Evolutionary conservation across 1,140 invertebrate species (phyloP).

Genomic region (Cyrtorhinus lividipennis): DNA sequence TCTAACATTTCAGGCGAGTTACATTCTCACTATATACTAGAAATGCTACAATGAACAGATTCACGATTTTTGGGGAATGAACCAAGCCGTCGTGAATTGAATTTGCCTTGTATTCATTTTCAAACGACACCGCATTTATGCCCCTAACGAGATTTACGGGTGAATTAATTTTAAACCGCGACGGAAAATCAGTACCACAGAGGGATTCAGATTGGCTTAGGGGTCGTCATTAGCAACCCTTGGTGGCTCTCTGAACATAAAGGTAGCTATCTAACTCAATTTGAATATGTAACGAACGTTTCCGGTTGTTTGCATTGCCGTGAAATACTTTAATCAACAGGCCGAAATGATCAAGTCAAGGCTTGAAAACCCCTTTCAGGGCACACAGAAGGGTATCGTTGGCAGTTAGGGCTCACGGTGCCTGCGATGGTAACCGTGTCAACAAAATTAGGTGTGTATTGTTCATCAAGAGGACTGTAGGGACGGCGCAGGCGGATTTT

Average conservation of each 20-base stretch:
- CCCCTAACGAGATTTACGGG: neutral
- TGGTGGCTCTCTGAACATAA: neutral
- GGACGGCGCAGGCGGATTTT: neutral
- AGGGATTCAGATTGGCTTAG: slow-evolving; percentile 6
- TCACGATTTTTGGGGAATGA: too few relatives aligned
- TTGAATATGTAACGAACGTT: slow-evolving; percentile 10
- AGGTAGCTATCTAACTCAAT: slow-evolving; percentile 8
- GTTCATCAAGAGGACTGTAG: neutral
- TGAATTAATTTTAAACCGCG: neutral
- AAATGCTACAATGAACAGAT: too few relatives aligned
- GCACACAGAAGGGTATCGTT: neutral
- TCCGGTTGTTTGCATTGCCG: slow-evolving; percentile 8
- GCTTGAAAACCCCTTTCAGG: neutral
- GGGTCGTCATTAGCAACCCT: neutral
- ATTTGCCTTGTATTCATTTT: too few relatives aligned
- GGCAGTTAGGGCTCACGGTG: neutral
- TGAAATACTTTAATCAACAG: slow-evolving; percentile 7
- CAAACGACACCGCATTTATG: too few relatives aligned
- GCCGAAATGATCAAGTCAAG: neutral
- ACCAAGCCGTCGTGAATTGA: too few relatives aligned
- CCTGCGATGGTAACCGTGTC: neutral
- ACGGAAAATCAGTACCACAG: neutral
- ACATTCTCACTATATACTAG: too few relatives aligned
- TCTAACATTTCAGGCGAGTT: too few relatives aligned
- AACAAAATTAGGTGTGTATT: slow-evolving; percentile 7